Conservation (phyloP, 2,797 vertebrate species). For the Enoplosus armatus region DNA sequence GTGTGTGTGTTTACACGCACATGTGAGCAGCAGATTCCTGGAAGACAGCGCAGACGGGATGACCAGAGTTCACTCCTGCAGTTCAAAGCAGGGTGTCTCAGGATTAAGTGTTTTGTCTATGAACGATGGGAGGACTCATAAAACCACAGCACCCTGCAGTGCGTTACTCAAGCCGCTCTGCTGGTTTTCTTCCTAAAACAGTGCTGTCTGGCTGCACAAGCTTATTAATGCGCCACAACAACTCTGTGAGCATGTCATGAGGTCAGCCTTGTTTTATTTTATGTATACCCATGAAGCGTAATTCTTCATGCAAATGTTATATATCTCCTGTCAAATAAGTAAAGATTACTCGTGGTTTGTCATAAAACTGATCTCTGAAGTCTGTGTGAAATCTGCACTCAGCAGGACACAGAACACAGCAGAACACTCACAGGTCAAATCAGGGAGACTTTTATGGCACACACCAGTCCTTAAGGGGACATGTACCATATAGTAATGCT, state of each 20-base stretch:
- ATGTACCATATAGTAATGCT: neutral
- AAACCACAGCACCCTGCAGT: constrained; percentile 57
- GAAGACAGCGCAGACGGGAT: constrained; percentile 54
- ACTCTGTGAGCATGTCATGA: constrained; percentile 30
- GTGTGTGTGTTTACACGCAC: constrained; percentile 6
- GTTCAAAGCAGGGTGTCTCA: constrained; percentile 66
- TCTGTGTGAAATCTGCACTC: constrained; percentile 32
- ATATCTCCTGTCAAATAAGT: constrained; percentile 3
- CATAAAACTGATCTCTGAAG: constrained; percentile 33
- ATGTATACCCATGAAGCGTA: neutral
- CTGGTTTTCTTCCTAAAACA: constrained; percentile 52
- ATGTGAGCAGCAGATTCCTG: constrained; percentile 42
- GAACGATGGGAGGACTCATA: constrained; percentile 56
- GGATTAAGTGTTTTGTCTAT: constrained; percentile 61
- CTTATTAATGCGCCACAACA: constrained; percentile 44
- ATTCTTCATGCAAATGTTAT: constrained; percentile 31
- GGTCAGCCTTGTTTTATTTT: constrained; percentile 39
- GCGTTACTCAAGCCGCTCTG: constrained; percentile 47
- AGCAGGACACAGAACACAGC: constrained; percentile 43
- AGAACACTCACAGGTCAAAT: constrained; percentile 34
- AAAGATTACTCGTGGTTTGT: constrained; percentile 6
- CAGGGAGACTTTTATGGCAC: constrained; percentile 13
- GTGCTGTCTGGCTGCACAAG: constrained; percentile 36
- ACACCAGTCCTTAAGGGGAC: neutral
- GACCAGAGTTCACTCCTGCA: constrained; percentile 50